These are phyloP conservation scores for Macrotrachela quadricornifera DNA, from an alignment of 1,140 invertebrate genomes.

Conservation along the genomic window DNA sequence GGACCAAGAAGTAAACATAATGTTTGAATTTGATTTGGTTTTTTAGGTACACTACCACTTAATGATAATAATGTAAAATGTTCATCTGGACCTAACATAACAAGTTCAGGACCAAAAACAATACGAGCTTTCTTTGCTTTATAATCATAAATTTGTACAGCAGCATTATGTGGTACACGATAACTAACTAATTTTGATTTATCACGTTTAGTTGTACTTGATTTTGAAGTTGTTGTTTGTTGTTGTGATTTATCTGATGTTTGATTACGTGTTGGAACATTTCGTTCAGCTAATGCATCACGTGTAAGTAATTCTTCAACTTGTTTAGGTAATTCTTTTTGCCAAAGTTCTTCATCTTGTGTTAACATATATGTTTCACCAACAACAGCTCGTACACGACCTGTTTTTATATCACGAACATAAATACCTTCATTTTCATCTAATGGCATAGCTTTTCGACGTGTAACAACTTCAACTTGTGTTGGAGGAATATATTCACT, in stretches of 20 bases:
- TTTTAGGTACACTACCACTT: constrained; percentile 33
- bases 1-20: constrained; percentile 25
- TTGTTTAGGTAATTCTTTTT: constrained; percentile 28
- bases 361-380: constrained; percentile 36
- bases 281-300: constrained; percentile 9
- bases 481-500: constrained; percentile 34
- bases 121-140: constrained; percentile 35
- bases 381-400: constrained; percentile 32
- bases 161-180: constrained; percentile 36
- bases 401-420: constrained; percentile 34
- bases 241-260: constrained; percentile 22
- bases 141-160: constrained; percentile 37
- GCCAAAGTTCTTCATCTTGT: constrained; percentile 37
- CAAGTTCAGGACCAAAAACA: constrained; percentile 35
- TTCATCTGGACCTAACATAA: constrained; percentile 37
- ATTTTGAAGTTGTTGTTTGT: too few relatives aligned
- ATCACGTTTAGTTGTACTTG: background rate
- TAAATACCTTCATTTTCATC: constrained; percentile 39
- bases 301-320: constrained; percentile 19
- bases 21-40: constrained; percentile 18
- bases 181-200: constrained; percentile 26
- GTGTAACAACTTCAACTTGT: constrained; percentile 33
- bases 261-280: background rate
- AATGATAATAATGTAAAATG: constrained; percentile 35
- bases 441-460: constrained; percentile 32